Conservation (phyloP, 2,797 vertebrate genomes). For the Dromococcyx pavoninus region DNA sequence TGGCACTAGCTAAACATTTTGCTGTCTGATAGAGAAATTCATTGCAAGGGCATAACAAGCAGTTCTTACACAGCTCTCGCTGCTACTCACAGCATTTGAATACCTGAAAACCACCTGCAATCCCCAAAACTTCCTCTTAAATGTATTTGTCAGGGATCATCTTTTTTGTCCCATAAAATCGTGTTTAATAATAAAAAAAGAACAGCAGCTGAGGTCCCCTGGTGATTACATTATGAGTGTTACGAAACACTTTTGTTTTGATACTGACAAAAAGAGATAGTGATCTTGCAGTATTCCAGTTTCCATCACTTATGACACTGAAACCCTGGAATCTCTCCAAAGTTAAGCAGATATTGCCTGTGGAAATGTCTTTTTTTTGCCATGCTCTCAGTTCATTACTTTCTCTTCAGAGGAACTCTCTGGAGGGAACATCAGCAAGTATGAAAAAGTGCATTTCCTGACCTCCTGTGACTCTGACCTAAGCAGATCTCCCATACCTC, state of each 20-base stretch:
- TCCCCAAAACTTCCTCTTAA: not conserved
- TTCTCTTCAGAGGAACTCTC: not conserved
- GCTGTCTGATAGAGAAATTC: not conserved
- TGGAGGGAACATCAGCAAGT: not conserved
- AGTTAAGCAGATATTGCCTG: not conserved
- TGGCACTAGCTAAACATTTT: not conserved
- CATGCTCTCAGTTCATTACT: not conserved
- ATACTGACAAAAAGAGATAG: not conserved
- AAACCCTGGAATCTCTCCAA: not conserved
- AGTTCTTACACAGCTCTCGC: not conserved
- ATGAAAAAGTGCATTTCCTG: not conserved
- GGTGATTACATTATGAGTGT: not conserved
- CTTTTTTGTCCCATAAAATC: not conserved
- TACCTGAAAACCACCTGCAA: not conserved
- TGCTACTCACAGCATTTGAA: not conserved
- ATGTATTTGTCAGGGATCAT: not conserved
- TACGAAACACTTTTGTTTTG: not conserved
- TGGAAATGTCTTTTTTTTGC: not conserved
- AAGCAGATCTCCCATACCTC: conserved; percentile 77
- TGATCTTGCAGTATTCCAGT: not conserved
- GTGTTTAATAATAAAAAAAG: not conserved
- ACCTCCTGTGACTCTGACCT: not conserved
- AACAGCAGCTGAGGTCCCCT: not conserved
- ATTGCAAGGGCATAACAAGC: not conserved
- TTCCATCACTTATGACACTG: not conserved